A percentile compares a stretch with the other conserved stretches of the same genome.
phyloP scores from a whole-genome alignment of 2,113 vertebrate genomes.

The Euleptes europaea region DNA sequence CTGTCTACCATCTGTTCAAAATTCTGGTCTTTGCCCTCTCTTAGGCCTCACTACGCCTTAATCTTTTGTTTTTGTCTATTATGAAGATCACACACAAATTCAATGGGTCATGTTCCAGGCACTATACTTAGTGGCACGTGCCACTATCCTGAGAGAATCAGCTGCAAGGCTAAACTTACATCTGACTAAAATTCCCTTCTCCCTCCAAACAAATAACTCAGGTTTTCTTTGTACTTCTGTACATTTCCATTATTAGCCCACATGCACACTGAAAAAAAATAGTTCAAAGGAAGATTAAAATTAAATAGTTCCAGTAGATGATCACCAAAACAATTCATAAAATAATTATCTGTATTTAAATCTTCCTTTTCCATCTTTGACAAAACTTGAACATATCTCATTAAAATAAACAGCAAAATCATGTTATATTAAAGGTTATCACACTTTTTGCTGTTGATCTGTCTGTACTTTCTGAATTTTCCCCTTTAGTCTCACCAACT shows the following conservation, averaged over 20 bases:
- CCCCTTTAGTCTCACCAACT: background rate
- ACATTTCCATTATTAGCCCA: slow-evolving; percentile 27
- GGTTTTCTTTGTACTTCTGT: slow-evolving; percentile 45
- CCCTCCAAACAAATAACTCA: background rate
- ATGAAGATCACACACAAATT: slow-evolving; percentile 66
- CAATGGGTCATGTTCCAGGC: slow-evolving; percentile 59
- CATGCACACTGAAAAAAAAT: background rate
- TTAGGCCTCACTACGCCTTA: slow-evolving; percentile 64
- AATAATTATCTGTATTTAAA: background rate
- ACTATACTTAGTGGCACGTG: slow-evolving; percentile 62
- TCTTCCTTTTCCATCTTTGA: background rate
- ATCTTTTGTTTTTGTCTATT: slow-evolving; percentile 67
- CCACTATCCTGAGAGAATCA: slow-evolving; percentile 62
- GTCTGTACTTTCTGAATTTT: background rate
- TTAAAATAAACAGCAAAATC: background rate
- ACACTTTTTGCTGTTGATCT: background rate
- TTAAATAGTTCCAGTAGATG: background rate
- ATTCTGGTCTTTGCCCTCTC: slow-evolving; percentile 76
- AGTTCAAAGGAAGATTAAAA: background rate
- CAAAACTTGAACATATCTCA: background rate
- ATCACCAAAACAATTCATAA: background rate
- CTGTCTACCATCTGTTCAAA: slow-evolving; percentile 85
- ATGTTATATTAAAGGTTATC: background rate
- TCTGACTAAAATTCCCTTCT: slow-evolving; percentile 47
- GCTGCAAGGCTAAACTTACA: slow-evolving; percentile 60